Percentiles rank a stretch among this genome's conserved stretches.
phyloP scores from a whole-genome alignment of 2,797 vertebrate species.

The Crenichthys baileyi region DNA sequence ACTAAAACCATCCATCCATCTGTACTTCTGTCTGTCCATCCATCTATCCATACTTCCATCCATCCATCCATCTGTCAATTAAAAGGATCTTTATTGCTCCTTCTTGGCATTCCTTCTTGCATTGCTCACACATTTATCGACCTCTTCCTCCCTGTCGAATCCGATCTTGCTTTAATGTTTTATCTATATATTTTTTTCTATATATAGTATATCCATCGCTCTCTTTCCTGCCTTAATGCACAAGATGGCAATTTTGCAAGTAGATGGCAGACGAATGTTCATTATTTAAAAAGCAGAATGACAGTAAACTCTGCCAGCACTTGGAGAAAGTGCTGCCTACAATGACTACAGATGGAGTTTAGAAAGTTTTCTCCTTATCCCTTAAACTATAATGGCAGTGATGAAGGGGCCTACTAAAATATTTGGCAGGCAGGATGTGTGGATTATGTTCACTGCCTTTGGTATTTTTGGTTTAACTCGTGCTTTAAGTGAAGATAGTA shows the following conservation, averaged over 20 bases:
- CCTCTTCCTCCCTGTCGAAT: conserved; percentile 7
- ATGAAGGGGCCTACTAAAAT: conserved; percentile 29
- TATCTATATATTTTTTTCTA: background rate
- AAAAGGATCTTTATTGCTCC: conserved; percentile 2
- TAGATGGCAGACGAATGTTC: conserved; percentile 36
- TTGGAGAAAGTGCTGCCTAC: conserved; percentile 46
- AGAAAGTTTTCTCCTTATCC: conserved; percentile 27
- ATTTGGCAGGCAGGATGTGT: conserved; percentile 34
- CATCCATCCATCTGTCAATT: conserved; percentile 16
- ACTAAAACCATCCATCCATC: background rate
- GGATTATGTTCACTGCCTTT: conserved; percentile 18
- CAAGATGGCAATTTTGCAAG: conserved; percentile 12
- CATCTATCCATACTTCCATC: conserved; percentile 9
- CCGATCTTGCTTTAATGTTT: background rate
- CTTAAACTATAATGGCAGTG: conserved; percentile 23
- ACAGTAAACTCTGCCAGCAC: conserved; percentile 43
- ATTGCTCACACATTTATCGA: conserved; percentile 4
- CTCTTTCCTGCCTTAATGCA: conserved; percentile 25
- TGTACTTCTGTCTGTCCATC: conserved; percentile 15
- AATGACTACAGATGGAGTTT: conserved; percentile 56
- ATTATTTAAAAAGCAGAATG: conserved; percentile 57
- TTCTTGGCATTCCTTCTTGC: background rate
- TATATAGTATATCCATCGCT: background rate
- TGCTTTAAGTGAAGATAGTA: conserved; percentile 40
- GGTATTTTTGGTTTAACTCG: conserved; percentile 28